Evolutionary conservation across 1,140 invertebrate genomes (phyloP), one percentile per base, ranked within the genome.

Genomic region (Drosophila orosa): DNA sequence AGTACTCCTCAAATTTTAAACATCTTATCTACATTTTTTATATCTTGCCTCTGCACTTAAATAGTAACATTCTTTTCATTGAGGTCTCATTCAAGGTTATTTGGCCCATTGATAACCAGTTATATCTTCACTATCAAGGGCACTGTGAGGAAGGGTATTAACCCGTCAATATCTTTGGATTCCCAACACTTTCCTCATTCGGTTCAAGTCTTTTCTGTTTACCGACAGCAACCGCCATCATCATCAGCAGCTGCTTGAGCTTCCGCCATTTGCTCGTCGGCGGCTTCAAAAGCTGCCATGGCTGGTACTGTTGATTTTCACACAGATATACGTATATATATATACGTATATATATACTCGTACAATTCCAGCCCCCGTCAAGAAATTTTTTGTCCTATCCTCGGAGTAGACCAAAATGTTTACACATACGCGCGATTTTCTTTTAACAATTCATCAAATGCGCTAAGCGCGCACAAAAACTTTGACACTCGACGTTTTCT

Each of bases 351-450:
- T 45, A 47, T 47, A 31, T 59, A 19, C n/a, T 50, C n/a, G 59
- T 24, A 45, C 31, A n/a, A n/a, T 25, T 54, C 44, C 61, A 47
- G 17, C 59, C 39, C 29, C 40, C 48, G 27, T 25, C 48, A 45
- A 31, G 65, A 47, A 67, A 40, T 56, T 62, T 67, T 76, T 78
- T 56, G 50, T 78, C 37, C 58, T 54, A 55, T 58, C 60, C 57
- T n/a, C 48, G 44, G 67, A 54, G 66, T 84, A 87, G 80, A 80
- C 84, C 76, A 80, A 74, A 73, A 80, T 89, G 84, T 89, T 87
- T 89, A 89, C 84, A 87, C 84, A 87, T 89, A 87, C 80, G 84
- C 84, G 76, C 85, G 80, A 89, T 89, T 87, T 87, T 84, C 84
- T 87, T 89, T 87, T 74, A 87, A 87, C 84, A 87, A 87, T 87